A percentile compares a stretch with the other conserved stretches of the same genome.
Conservation (phyloP, 2,797 vertebrate genomes). For the Pipistrellus nathusii region DNA sequence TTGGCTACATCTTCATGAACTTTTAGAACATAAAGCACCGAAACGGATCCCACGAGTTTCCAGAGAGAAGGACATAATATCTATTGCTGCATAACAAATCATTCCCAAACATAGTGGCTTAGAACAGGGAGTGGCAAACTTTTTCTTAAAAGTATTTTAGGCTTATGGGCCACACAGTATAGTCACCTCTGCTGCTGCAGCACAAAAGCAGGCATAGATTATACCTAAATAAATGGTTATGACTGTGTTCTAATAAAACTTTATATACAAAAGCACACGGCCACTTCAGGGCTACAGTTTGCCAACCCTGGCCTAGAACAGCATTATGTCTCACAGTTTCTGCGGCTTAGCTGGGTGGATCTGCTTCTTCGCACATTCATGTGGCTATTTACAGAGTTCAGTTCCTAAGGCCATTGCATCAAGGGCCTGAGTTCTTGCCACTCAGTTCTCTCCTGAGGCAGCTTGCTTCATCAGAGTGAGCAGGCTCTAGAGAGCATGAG, state of each 20-base stretch:
- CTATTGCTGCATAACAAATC: neutral
- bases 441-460: neutral
- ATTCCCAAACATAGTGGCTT: neutral
- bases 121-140: neutral
- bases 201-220: neutral
- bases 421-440: neutral
- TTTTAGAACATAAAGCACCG: constrained; percentile 42
- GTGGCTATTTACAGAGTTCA: neutral
- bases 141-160: constrained; percentile 27
- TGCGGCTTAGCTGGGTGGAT: neutral
- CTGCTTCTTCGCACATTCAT: neutral
- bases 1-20: constrained; percentile 1
- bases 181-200: neutral
- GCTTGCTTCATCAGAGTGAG: neutral
- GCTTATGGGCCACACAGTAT: neutral
- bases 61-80: neutral
- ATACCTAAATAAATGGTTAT: neutral
- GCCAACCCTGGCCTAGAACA: neutral
- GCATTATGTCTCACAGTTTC: neutral
- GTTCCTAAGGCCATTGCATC: neutral
- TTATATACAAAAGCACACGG: neutral
- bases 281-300: neutral
- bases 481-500: neutral
- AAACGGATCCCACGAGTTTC: neutral
- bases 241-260: neutral